A percentile compares a stretch with the other conserved stretches of the same genome.
Evolutionary conservation across 1,140 invertebrate species (phyloP).

Genomic region (Calliopsis andreniformis): DNA sequence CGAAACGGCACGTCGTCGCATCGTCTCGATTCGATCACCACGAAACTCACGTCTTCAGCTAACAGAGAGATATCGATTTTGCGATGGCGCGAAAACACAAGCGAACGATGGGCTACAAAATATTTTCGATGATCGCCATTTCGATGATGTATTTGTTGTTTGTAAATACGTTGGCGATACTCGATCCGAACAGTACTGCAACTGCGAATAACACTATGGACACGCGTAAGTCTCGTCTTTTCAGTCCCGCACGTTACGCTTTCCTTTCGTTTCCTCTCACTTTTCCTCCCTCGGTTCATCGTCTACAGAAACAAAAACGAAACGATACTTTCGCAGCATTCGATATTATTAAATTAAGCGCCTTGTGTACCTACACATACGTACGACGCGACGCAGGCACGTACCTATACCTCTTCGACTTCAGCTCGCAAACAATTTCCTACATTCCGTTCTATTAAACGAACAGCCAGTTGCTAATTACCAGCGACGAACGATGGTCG

Average conservation of each 20-base stretch:
- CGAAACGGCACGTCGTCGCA: conserved; percentile 48
- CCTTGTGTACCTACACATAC: too few species aligned
- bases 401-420: not conserved
- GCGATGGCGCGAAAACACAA: conserved; percentile 71
- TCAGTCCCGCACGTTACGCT: not conserved
- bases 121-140: conserved; percentile 71
- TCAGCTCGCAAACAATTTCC: not conserved
- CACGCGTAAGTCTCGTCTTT: conserved; percentile 59
- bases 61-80: conserved; percentile 5
- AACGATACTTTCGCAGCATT: too few species aligned
- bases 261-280: not conserved
- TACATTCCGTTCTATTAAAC: not conserved
- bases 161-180: conserved; percentile 56
- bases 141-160: conserved; percentile 71
- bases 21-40: not conserved
- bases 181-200: conserved; percentile 40
- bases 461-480: not conserved
- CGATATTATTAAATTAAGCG: too few species aligned
- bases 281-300: not conserved
- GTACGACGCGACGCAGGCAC: too few species aligned
- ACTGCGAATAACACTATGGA: not conserved
- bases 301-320: too few species aligned
- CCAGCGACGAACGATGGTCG: conserved; percentile 5
- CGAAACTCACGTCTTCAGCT: conserved; percentile 9
- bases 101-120: conserved; percentile 68